Conservation (phyloP, 2,113 vertebrate genomes). For the Phrynocephalus versicolor region DNA sequence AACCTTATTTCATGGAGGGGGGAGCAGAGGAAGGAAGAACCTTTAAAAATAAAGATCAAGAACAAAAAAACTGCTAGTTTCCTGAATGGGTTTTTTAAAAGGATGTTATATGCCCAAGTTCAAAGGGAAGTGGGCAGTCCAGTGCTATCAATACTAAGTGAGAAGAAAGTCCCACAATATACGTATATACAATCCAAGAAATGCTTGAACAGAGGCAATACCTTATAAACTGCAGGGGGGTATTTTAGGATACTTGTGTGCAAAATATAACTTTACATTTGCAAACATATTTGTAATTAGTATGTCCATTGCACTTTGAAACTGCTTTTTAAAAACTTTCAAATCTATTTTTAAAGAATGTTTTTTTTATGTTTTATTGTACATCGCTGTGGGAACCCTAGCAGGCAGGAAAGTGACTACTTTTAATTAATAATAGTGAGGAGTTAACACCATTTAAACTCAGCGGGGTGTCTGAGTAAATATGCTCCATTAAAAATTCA, state of each 20-base stretch:
- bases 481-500: too few relatives aligned
- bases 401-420: not conserved
- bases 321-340: too few relatives aligned
- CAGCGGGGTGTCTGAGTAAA: not conserved
- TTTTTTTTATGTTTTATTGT: too few relatives aligned
- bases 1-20: constrained; percentile 9
- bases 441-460: not conserved
- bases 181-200: not conserved
- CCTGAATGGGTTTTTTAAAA: constrained; percentile 16
- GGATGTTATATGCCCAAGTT: constrained; percentile 27
- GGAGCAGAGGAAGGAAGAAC: not conserved
- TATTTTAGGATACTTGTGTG: not conserved
- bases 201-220: constrained; percentile 4
- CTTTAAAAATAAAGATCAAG: not conserved
- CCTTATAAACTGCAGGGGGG: not conserved
- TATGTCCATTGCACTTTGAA: not conserved
- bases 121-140: not conserved
- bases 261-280: not conserved
- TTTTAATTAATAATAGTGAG: not conserved
- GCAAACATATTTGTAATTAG: constrained; percentile 24
- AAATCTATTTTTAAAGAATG: too few relatives aligned
- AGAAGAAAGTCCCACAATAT: not conserved
- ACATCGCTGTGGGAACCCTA: too few relatives aligned
- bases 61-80: not conserved
- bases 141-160: not conserved